phyloP scores from a whole-genome alignment of 2,888 invertebrate species.

The Polymixis flavicincta region DNA sequence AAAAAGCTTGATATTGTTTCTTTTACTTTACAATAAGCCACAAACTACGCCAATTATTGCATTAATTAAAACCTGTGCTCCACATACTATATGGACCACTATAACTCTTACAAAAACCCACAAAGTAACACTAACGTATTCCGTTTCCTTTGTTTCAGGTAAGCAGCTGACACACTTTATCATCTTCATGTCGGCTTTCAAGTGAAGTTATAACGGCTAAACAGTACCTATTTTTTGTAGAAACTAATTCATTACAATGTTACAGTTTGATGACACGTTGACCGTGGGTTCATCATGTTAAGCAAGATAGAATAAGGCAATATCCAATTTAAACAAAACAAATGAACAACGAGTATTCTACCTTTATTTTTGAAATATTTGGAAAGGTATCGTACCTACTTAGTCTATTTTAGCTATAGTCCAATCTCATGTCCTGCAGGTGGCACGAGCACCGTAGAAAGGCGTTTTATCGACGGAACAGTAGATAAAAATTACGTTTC shows the following conservation, averaged over 20 bases:
- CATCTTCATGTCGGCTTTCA: slow-evolving; percentile 29
- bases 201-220: slow-evolving; percentile 13
- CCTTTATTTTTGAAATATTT: background rate
- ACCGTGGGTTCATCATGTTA: background rate
- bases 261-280: background rate
- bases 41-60: slow-evolving; percentile 7
- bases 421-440: background rate
- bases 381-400: background rate
- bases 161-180: slow-evolving; percentile 47
- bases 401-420: background rate
- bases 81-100: background rate
- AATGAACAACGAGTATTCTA: background rate
- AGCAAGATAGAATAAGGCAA: background rate
- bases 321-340: background rate
- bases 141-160: slow-evolving; percentile 57
- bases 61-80: slow-evolving; percentile 25
- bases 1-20: background rate
- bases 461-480: too few relatives aligned
- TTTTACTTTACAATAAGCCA: background rate
- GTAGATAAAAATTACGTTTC: too few relatives aligned
- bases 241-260: slow-evolving; percentile 10
- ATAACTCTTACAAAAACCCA: slow-evolving; percentile 33
- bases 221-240: background rate
- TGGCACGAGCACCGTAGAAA: too few relatives aligned
- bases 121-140: slow-evolving; percentile 43